A percentile compares a stretch with the other conserved stretches of the same genome.
These are phyloP conservation scores for Torymus aiolomorphi DNA, from an alignment of 2,888 invertebrate genomes.

Conservation along the genomic window DNA sequence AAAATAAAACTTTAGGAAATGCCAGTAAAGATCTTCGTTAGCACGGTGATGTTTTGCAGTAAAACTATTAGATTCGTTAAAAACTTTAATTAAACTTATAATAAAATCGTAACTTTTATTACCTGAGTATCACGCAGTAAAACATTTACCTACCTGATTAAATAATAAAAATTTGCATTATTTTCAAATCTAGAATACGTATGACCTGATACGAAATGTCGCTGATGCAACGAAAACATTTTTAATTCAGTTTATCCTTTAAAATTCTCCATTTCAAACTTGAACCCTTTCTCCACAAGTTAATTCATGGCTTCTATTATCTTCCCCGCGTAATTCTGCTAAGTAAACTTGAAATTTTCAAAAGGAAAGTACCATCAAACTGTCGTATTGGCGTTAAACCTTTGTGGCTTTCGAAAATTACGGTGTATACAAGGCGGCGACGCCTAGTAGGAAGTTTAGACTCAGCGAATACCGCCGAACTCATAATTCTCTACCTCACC, in stretches of 20 bases:
- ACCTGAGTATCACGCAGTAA: too few species aligned
- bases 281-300: background rate
- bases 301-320: background rate
- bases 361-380: background rate
- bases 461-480: background rate
- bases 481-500: slow-evolving; percentile 28
- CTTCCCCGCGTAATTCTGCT: background rate
- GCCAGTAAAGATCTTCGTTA: background rate
- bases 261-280: too few species aligned
- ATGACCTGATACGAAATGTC: too few species aligned
- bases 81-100: too few species aligned
- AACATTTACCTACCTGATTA: too few species aligned
- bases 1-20: slow-evolving; percentile 21
- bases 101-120: too few species aligned
- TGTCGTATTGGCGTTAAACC: slow-evolving; percentile 18
- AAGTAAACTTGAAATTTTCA: background rate
- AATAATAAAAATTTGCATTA: too few species aligned
- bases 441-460: slow-evolving; percentile 2
- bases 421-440: background rate
- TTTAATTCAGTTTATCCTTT: too few species aligned
- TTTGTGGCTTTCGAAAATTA: slow-evolving; percentile 28
- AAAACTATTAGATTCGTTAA: background rate
- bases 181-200: too few species aligned
- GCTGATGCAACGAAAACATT: too few species aligned
- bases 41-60: background rate